phyloP scores from a whole-genome alignment of 2,797 vertebrate genomes.

The Loriculus beryllinus region DNA sequence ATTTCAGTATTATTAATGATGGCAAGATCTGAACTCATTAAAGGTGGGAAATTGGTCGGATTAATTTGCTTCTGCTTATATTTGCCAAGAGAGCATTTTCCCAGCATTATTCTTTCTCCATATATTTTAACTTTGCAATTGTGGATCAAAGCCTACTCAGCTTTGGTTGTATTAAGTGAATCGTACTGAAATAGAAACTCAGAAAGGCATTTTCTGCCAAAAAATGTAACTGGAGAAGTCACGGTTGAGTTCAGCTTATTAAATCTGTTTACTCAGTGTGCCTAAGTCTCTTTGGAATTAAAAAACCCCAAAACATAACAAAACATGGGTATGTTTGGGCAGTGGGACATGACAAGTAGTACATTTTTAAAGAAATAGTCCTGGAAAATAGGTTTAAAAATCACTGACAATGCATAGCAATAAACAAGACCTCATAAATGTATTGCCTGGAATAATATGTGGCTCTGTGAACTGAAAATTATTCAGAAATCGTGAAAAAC shows the following conservation, averaged over 20 bases:
- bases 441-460: background rate
- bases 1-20: slow-evolving; percentile 32
- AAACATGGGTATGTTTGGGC: background rate
- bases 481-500: background rate
- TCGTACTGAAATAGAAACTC: slow-evolving; percentile 59
- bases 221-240: slow-evolving; percentile 65
- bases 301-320: background rate
- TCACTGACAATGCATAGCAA: background rate
- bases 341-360: background rate
- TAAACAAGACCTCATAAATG: background rate
- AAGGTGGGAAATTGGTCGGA: slow-evolving; percentile 58
- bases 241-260: slow-evolving; percentile 63
- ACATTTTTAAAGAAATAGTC: slow-evolving; percentile 10
- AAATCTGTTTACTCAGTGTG: slow-evolving; percentile 64
- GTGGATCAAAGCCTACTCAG: slow-evolving; percentile 57
- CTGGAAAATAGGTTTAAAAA: background rate
- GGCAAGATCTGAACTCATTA: slow-evolving; percentile 57
- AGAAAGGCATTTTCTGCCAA: slow-evolving; percentile 61
- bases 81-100: slow-evolving; percentile 64
- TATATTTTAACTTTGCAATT: slow-evolving; percentile 58
- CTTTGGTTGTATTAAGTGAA: slow-evolving; percentile 59
- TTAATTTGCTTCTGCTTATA: slow-evolving; percentile 43
- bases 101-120: slow-evolving; percentile 58
- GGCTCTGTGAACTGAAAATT: background rate
- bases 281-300: slow-evolving; percentile 49